These are phyloP conservation scores for Anguilla japonica DNA, from an alignment of 2,113 vertebrate species.

Conservation along the genomic window DNA sequence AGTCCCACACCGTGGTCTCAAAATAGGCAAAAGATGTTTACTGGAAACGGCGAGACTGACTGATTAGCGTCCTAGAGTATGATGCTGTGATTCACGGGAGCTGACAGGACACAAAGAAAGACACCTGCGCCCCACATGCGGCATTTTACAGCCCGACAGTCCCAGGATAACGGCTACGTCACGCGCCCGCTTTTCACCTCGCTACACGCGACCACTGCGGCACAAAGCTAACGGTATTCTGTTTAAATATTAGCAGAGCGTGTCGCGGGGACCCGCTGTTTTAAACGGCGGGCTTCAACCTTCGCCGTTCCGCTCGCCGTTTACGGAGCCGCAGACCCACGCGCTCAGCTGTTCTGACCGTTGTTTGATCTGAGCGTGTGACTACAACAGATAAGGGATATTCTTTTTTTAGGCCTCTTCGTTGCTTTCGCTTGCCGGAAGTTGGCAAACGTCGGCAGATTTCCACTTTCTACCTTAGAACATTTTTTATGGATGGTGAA, in stretches of 20 bases:
- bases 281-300: not conserved
- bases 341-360: constrained; percentile 8
- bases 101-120: constrained; percentile 47
- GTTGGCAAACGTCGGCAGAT: constrained; percentile 23
- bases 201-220: constrained; percentile 13
- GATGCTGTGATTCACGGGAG: not conserved
- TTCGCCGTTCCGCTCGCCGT: not conserved
- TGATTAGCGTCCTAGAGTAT: not conserved
- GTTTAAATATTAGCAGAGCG: constrained; percentile 33
- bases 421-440: constrained; percentile 26
- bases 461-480: not conserved
- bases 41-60: constrained; percentile 2
- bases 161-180: constrained; percentile 13
- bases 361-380: constrained; percentile 38
- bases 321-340: not conserved
- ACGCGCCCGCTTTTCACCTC: not conserved
- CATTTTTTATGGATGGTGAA: not conserved
- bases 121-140: constrained; percentile 50
- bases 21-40: constrained; percentile 9
- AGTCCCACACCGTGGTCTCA: not conserved
- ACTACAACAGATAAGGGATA: constrained; percentile 39
- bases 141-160: constrained; percentile 40
- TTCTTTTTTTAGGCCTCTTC: not conserved
- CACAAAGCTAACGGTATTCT: constrained; percentile 36
- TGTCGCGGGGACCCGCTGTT: constrained; percentile 8